A percentile compares a stretch with the other conserved stretches of the same genome.
These are phyloP conservation scores for Tenualosa ilisha DNA, from an alignment of 2,797 vertebrate species.

Conservation along the genomic window DNA sequence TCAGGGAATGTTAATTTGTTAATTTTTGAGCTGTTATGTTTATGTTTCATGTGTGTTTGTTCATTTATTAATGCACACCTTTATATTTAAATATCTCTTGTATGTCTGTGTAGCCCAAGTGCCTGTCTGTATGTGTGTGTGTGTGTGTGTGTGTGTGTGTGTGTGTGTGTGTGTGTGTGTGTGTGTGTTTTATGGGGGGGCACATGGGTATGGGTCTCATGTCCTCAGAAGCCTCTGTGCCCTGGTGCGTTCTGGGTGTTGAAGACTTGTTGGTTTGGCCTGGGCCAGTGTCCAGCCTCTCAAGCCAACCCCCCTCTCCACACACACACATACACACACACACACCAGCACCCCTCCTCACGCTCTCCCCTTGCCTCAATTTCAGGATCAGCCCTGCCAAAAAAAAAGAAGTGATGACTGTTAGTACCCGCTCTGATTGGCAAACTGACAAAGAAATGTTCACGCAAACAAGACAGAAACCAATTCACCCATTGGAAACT, in stretches of 20 bases:
- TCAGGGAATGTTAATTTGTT: too few species aligned
- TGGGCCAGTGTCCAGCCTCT: constrained; percentile 61
- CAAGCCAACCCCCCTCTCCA: background rate
- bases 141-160: background rate
- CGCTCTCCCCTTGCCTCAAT: background rate
- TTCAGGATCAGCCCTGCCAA: background rate
- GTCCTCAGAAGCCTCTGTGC: constrained; percentile 47
- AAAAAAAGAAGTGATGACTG: background rate
- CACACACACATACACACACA: background rate
- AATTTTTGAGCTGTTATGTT: too few species aligned
- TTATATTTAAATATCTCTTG: background rate
- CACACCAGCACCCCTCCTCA: background rate
- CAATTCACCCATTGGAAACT: background rate
- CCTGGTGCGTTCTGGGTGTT: constrained; percentile 57
- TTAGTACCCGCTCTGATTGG: background rate
- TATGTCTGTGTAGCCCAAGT: too few species aligned
- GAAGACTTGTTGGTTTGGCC: constrained; percentile 50
- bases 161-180: too few species aligned
- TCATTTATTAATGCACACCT: background rate
- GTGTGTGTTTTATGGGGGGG: too few species aligned
- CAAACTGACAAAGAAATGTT: background rate
- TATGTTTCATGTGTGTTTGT: too few species aligned
- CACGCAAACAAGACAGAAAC: background rate
- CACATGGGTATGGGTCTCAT: background rate
- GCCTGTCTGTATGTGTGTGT: too few species aligned